Evolutionary conservation across 2,797 vertebrate species (phyloP), one percentile per base, ranked within the genome.

Genomic region (Serranus cabrilla): DNA sequence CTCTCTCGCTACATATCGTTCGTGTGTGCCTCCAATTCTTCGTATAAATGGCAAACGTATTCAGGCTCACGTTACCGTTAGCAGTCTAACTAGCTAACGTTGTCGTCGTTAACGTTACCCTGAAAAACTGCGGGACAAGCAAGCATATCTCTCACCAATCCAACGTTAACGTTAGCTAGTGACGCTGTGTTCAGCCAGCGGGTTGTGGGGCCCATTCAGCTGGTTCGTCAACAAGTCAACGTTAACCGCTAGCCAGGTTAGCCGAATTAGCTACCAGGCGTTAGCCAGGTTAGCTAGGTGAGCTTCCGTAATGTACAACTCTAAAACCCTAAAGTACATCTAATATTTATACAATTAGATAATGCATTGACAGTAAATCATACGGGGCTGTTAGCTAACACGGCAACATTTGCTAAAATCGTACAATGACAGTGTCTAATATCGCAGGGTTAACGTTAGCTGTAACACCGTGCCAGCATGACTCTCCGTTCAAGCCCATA

Each of bases 161-260:
- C 89, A 81, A 20, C 81, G 80, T 84, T 84, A 82, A 87, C 84
- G 87, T 80, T 92, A 87, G 92, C 90, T 89, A 80, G 90, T 94
- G 93, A 93, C 92, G 93, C 90, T 88, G 86, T 89, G 87, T 82
- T 78, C 87, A 93, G 91, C 89, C 92, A 93, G 90, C 89, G 90
- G 91, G 91, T 89, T 89, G 88, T 77, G 81, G 87, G 92, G 91
- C 91, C 93, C 90, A 80, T 91, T 90, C 91, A 87, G 89, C 90
- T 92, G 92, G 81, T 89, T 86, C 91, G 91, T 92, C 93, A 93
- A 94, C 92, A 93, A 94, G 91, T 91, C 88, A 92, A 20, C 84
- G 89, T 89, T 90, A 90, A 91, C 91, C 83, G 91, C 84, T 91
- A 92, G 91, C 88, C 77, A 85, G 83, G 82, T 87, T 91, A 91